Percentiles rank a stretch among this genome's conserved stretches.
These are phyloP conservation scores for Ooceraea biroi DNA, from an alignment of 1,140 invertebrate genomes.

Conservation along the genomic window DNA sequence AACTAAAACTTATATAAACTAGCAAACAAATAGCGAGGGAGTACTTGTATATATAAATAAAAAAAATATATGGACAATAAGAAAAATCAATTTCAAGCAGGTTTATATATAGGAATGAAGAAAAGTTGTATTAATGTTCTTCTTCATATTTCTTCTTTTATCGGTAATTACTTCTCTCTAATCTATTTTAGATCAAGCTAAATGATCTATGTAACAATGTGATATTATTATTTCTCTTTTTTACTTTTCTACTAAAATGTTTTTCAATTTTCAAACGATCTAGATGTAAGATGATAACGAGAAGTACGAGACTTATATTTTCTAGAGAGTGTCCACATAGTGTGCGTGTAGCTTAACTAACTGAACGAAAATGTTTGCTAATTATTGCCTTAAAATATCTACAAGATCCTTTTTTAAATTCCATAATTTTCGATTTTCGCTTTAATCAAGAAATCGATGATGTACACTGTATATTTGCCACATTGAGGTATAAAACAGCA, in stretches of 20 bases:
- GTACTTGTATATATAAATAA: conserved; percentile 56
- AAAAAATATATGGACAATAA: conserved; percentile 53
- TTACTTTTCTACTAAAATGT: conserved; percentile 39
- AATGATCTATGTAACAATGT: conserved; percentile 26
- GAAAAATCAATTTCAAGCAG: conserved; percentile 55
- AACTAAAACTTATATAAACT: conserved; percentile 34
- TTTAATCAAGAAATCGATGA: conserved; percentile 21
- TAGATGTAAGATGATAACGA: conserved; percentile 46
- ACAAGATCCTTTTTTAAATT: conserved; percentile 28
- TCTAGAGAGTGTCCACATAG: conserved; percentile 34
- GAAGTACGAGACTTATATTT: conserved; percentile 31
- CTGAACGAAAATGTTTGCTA: conserved; percentile 32
- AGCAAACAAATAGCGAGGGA: conserved; percentile 27
- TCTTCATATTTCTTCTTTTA: conserved; percentile 49
- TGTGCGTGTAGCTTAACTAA: conserved; percentile 41
- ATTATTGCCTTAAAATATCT: conserved; percentile 23
- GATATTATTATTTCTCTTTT: conserved; percentile 37
- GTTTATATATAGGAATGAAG: conserved; percentile 34
- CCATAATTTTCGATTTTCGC: conserved; percentile 6
- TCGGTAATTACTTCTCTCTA: conserved; percentile 22
- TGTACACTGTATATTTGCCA: neutral
- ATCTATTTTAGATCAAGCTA: conserved; percentile 32
- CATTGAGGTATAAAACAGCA: conserved; percentile 16
- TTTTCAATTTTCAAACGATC: conserved; percentile 43
- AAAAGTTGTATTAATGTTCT: conserved; percentile 15